Base-by-base conservation (phyloP, 1,140 invertebrate species). In the Zaprionus camerounensis region DNA sequence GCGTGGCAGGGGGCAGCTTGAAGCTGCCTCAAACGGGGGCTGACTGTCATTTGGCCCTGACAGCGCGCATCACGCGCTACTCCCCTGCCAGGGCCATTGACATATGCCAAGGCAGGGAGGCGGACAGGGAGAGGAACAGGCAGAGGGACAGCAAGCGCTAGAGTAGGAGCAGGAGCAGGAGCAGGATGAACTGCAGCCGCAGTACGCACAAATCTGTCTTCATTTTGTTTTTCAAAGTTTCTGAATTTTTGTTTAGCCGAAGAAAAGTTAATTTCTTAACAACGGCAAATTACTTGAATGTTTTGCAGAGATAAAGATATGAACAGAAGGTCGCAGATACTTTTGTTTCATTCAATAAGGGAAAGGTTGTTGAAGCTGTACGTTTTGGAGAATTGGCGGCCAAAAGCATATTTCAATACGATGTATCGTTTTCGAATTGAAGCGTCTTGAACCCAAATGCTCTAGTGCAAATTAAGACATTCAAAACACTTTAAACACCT, bases 201-300 rank as follows among this genome's bases (percentile, higher is more conserved):
- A 46, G 41, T n/a, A 46, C n/a, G 7, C n/a, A 17, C 15, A 41
- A 46, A 17, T 17, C 41, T 46, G 41, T 17, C 7, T 38, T 38
- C 13, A 12, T 38, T 38, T 38, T 34, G 31, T 38, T 38, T 46
- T 17, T 1, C 6, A n/a, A 51, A 24, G 46, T 49, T 49, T 22
- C 2, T 12, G 11, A 49, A 5, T 46, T 46, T 46, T 17, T n/a
- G 46, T 49, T 12, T 13, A 17, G 11, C 17, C 15, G 22, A 46
- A 49, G 20, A 6, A 20, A 49, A 49, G 46, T 49, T 22, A 17
- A 49, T 49, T 49, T 22, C 46, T 49, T 22, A 20, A 49, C 46
- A 22, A 49, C 15, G 5, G 46, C 46, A 49, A 51, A 51, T 51
- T 24, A 24, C 20, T 51, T 51, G 31, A 51, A 51, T 51, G 46